Evolutionary conservation across 2,888 invertebrate species (phyloP).

Genomic region (Cartodere bifasciata): DNA sequence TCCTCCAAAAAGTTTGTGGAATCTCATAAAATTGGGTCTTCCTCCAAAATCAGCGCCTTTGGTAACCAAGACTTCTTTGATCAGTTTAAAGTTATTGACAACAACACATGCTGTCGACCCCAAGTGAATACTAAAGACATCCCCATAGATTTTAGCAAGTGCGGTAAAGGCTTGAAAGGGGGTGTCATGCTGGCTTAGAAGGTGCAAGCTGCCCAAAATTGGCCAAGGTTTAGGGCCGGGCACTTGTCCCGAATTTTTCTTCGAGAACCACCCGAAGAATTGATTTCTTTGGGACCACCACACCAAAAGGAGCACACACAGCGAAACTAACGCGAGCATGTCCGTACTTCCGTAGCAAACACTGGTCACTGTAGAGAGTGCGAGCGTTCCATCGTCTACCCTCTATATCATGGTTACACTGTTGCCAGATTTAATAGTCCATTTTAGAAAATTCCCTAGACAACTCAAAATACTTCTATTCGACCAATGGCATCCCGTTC

Average conservation of each 20-base stretch:
- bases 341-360: conserved; percentile 25
- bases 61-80: conserved; percentile 63
- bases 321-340: conserved; percentile 31
- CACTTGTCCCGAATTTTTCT: conserved; percentile 16
- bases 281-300: no score
- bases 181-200: conserved; percentile 47
- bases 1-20: conserved; percentile 71
- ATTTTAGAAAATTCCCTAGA: no score
- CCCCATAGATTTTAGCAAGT: conserved; percentile 56
- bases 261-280: no score
- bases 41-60: conserved; percentile 75
- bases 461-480: no score
- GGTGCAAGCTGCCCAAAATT: conserved; percentile 57
- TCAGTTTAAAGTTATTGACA: conserved; percentile 58
- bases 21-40: conserved; percentile 68
- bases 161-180: conserved; percentile 63
- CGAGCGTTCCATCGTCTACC: conserved; percentile 28
- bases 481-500: no score
- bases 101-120: conserved; percentile 59
- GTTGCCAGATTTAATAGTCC: no score
- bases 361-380: conserved; percentile 28
- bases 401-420: conserved; percentile 28
- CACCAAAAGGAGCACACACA: conserved; percentile 29
- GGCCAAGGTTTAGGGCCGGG: conserved; percentile 59
- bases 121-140: conserved; percentile 56